Evolutionary conservation across 2,113 vertebrate species (phyloP).

Genomic region (Chlamydotis undulata): DNA sequence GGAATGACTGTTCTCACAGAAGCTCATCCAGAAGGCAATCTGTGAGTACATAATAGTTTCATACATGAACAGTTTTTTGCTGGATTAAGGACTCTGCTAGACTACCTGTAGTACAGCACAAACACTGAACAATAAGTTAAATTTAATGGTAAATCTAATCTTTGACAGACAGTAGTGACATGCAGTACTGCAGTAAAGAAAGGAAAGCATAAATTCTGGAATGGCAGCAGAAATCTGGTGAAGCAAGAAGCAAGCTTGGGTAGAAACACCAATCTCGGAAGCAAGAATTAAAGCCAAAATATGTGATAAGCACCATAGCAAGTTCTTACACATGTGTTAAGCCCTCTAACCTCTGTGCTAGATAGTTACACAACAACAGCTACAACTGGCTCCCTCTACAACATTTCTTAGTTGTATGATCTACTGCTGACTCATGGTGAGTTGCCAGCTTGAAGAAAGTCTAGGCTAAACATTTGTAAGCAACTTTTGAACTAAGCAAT

Average conservation of each 20-base stretch:
- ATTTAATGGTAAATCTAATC: not conserved
- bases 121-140: not conserved
- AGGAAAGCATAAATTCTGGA: not conserved
- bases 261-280: not conserved
- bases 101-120: not conserved
- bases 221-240: not conserved
- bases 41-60: not conserved
- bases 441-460: not conserved
- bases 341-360: not conserved
- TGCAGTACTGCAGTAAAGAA: not conserved
- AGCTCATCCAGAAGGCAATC: not conserved
- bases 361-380: not conserved
- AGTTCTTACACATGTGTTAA: not conserved
- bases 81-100: not conserved
- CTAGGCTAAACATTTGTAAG: not conserved
- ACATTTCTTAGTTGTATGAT: not conserved
- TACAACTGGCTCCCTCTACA: not conserved
- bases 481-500: not conserved
- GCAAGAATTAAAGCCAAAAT: not conserved
- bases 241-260: not conserved
- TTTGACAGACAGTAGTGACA: not conserved
- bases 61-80: not conserved
- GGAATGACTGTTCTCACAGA: not conserved
- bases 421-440: not conserved
- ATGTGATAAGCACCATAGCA: not conserved